These are phyloP conservation scores for Stegastes partitus DNA, from an alignment of 2,113 vertebrate genomes.

Conservation along the genomic window DNA sequence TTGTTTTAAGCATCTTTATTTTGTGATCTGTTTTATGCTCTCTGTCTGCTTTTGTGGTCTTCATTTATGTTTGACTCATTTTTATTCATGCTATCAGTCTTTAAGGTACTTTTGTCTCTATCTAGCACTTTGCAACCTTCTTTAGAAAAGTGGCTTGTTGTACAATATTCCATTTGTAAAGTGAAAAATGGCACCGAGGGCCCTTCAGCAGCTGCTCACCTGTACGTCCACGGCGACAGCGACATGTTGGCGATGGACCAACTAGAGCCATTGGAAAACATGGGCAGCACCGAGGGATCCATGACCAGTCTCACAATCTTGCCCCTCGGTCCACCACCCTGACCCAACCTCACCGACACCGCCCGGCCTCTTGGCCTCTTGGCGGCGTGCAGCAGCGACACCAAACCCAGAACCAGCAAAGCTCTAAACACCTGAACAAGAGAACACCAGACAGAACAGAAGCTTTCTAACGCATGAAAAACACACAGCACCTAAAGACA, in stretches of 20 bases:
- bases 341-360: neutral
- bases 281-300: neutral
- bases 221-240: slow-evolving; percentile 82
- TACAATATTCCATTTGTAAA: neutral
- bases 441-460: neutral
- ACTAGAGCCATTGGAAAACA: neutral
- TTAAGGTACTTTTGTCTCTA: too few relatives aligned
- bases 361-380: neutral
- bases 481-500: neutral
- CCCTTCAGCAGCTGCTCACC: slow-evolving; percentile 49
- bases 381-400: neutral
- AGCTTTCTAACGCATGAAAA: neutral
- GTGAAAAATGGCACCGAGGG: neutral
- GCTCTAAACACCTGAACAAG: slow-evolving; percentile 56
- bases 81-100: too few relatives aligned
- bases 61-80: too few relatives aligned
- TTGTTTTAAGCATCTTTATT: too few relatives aligned
- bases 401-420: slow-evolving; percentile 59
- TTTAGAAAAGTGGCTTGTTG: too few relatives aligned
- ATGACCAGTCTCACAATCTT: slow-evolving; percentile 36
- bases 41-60: too few relatives aligned
- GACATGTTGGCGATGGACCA: slow-evolving; percentile 63
- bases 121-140: too few relatives aligned
- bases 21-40: too few relatives aligned
- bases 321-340: neutral